Evolutionary conservation across 2,888 invertebrate species (phyloP).

Genomic region (Luperina testacea): DNA sequence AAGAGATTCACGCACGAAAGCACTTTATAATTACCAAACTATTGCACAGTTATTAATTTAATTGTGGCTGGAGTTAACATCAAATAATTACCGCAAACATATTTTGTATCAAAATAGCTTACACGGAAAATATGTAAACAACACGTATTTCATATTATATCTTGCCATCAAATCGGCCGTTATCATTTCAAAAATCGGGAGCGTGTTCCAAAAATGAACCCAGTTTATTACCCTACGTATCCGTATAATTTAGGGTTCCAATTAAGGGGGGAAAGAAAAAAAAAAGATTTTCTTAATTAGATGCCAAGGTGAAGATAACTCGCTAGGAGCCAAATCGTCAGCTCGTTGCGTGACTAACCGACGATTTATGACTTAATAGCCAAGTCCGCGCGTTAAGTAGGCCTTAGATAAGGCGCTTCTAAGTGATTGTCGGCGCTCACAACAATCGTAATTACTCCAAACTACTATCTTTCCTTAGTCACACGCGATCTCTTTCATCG

Average conservation of each 20-base stretch:
- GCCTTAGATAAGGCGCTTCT: slow-evolving; percentile 89
- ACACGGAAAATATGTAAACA: slow-evolving; percentile 47
- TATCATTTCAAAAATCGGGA: slow-evolving; percentile 56
- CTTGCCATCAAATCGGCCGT: slow-evolving; percentile 50
- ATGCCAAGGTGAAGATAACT: slow-evolving; percentile 85
- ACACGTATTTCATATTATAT: slow-evolving; percentile 58
- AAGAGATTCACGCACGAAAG: slow-evolving; percentile 56
- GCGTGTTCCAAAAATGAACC: slow-evolving; percentile 62
- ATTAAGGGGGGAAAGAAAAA: slow-evolving; percentile 69
- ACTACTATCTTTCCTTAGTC: slow-evolving; percentile 85
- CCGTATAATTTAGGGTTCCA: slow-evolving; percentile 72
- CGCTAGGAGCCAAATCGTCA: slow-evolving; percentile 85
- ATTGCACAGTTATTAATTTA: slow-evolving; percentile 45
- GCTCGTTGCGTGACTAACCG: slow-evolving; percentile 86
- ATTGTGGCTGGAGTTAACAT: slow-evolving; percentile 39
- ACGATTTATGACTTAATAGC: slow-evolving; percentile 90
- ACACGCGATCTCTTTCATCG: slow-evolving; percentile 88
- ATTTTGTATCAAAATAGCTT: slow-evolving; percentile 40
- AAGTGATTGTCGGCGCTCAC: slow-evolving; percentile 90
- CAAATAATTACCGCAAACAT: slow-evolving; percentile 53
- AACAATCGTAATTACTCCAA: slow-evolving; percentile 90
- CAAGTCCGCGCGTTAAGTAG: slow-evolving; percentile 88
- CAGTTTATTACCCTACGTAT: slow-evolving; percentile 68
- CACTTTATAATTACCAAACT: slow-evolving; percentile 53
- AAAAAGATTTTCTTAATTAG: slow-evolving; percentile 84